Base-by-base conservation (phyloP, 2,888 invertebrate genomes). In the Volucella inflata region DNA sequence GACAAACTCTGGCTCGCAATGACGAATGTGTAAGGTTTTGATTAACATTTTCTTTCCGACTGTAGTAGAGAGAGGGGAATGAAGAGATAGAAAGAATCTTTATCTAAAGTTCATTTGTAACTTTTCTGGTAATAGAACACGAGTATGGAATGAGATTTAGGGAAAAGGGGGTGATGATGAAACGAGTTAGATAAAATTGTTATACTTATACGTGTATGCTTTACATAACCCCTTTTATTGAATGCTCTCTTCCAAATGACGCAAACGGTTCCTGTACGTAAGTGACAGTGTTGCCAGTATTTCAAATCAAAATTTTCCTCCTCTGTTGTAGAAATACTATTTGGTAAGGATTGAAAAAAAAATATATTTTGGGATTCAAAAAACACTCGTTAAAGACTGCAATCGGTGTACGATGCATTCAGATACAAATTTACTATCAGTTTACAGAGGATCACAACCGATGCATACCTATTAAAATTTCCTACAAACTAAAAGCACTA, bases 21-120 rank as follows among this genome's bases (percentile, higher is more conserved):
- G 85, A 85, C 85, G 85, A 85, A 85, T 85, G 85, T 85, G 81
- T 77, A 81, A 72, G 85, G 81, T 85, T 85, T 85, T 85, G 85
- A 85, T 85, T 85, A 85, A 85, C 80, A 85, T 81, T 85, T 85
- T 72, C 76, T 72, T 85, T 70, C 75, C 64, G 6, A 62, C 30
- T 75, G 70, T 70, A 42, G 72, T 60, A 59, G 6, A 30, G 30
- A 65, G 55, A 64, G 60, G 10, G 16, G 4, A 21, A 12, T 44
- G 36, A 51, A 38, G n/a, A 42, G 16, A 46, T 1, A 36, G 42
- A 38, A 67, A 50, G 46, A 36, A 55, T 46, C 77, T 85, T 85
- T 85, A 85, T 85, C 85, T 85, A 77, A 81, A 85, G 67, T 85
- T 85, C 85, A 85, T 85, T 85, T 85, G 81, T 81, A 85, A 85